Conservation (phyloP, 2,797 vertebrate genomes). For the Oryzias dopingdopingensis region DNA sequence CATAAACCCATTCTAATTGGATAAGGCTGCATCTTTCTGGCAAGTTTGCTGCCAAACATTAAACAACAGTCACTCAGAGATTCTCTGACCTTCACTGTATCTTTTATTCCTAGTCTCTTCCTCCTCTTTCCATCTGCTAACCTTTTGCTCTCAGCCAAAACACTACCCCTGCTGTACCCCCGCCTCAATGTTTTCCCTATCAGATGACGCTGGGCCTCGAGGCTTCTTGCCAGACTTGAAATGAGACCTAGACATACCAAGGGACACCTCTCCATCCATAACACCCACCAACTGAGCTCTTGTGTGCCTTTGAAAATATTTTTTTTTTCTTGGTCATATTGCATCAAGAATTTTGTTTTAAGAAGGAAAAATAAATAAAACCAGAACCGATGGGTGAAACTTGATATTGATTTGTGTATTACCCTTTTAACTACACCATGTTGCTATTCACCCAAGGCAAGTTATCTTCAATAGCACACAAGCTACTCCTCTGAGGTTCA, state of each 20-base stretch:
- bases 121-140: conserved; percentile 30
- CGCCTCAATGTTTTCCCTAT: conserved; percentile 53
- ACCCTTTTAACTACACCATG: conserved; percentile 9
- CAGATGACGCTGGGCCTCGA: conserved; percentile 70
- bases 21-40: conserved; percentile 39
- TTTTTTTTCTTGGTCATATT: conserved; percentile 30
- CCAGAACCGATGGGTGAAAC: neutral
- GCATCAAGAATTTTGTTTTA: conserved; percentile 17
- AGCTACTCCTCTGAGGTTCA: conserved; percentile 1
- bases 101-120: conserved; percentile 39
- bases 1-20: conserved; percentile 67
- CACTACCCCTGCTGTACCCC: conserved; percentile 39
- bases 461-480: conserved; percentile 1
- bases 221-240: conserved; percentile 64
- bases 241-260: conserved; percentile 64
- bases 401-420: conserved; percentile 1
- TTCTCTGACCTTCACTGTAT: conserved; percentile 61
- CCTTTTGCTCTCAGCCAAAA: conserved; percentile 53
- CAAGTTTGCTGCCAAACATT: conserved; percentile 27
- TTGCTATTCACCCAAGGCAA: neutral
- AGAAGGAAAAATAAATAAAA: conserved; percentile 14
- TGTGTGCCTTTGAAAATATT: conserved; percentile 40
- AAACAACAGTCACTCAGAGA: conserved; percentile 35
- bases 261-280: conserved; percentile 36
- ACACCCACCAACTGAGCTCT: conserved; percentile 30